Conservation (phyloP, 2,888 invertebrate species). For the Meiosimyza decipiens region DNA sequence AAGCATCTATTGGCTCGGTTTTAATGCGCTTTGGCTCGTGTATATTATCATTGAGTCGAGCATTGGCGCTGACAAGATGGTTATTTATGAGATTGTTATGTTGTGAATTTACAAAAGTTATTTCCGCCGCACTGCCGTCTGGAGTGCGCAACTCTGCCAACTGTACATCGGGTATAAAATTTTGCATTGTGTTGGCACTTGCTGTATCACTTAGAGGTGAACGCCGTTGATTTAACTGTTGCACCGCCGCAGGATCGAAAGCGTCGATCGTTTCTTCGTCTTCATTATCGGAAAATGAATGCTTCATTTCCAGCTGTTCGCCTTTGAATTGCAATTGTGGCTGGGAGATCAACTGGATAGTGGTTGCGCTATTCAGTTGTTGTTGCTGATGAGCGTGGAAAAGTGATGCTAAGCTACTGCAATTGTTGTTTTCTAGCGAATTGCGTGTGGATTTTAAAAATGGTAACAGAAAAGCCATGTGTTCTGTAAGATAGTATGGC, state of each 20-base stretch:
- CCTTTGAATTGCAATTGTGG: constrained; percentile 40
- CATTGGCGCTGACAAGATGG: constrained; percentile 44
- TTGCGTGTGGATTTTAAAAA: constrained; percentile 65
- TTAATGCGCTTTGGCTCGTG: constrained; percentile 59
- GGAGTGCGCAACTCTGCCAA: constrained; percentile 52
- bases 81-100: constrained; percentile 33
- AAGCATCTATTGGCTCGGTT: constrained; percentile 50
- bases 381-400: constrained; percentile 44
- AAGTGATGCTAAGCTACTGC: constrained; percentile 37
- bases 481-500: constrained; percentile 67
- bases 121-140: constrained; percentile 41
- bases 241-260: constrained; percentile 56
- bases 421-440: constrained; percentile 52
- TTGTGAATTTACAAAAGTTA: constrained; percentile 35
- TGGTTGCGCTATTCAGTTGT: constrained; percentile 30
- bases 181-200: constrained; percentile 62
- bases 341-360: constrained; percentile 33
- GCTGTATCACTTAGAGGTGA: constrained; percentile 51
- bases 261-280: constrained; percentile 64
- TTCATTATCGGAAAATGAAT: constrained; percentile 62
- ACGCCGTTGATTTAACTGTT: constrained; percentile 37
- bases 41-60: constrained; percentile 40
- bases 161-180: constrained; percentile 62
- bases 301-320: constrained; percentile 56
- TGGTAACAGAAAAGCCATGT: constrained; percentile 66